phyloP scores from a whole-genome alignment of 64 coral and sea anemone species.

The Pachyseris speciosa region DNA sequence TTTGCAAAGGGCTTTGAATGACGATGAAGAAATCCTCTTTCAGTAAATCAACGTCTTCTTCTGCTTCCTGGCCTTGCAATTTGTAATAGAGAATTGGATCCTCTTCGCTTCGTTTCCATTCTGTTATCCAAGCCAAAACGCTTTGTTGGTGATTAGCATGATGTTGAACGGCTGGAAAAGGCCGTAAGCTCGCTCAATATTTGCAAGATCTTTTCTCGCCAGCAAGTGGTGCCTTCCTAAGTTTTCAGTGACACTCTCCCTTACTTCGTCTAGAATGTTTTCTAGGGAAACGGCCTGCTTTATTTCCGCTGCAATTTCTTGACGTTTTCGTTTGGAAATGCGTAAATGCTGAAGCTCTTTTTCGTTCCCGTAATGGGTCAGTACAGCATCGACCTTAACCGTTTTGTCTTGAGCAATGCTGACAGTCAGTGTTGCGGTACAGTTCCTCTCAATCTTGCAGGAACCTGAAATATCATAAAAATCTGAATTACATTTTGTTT shows the following conservation, averaged over 20 bases:
- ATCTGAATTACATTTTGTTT: not conserved
- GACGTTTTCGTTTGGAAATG: conserved; percentile 18
- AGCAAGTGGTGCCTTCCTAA: conserved; percentile 49
- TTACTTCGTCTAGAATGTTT: conserved; percentile 44
- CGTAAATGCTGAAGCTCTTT: conserved; percentile 41
- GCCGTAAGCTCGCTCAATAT: conserved; percentile 54
- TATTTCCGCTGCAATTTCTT: conserved; percentile 59
- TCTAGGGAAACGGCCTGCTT: conserved; percentile 34
- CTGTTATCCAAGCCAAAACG: conserved; percentile 48
- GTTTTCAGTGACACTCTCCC: conserved; percentile 19
- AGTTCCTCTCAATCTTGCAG: not conserved
- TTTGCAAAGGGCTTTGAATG: conserved; percentile 58
- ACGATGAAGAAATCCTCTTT: conserved; percentile 67
- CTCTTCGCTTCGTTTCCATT: conserved; percentile 43
- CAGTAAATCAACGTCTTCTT: not conserved
- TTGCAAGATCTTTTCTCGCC: conserved; percentile 42
- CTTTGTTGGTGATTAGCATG: conserved; percentile 65
- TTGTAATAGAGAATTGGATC: conserved; percentile 58
- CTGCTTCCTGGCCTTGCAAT: conserved; percentile 19
- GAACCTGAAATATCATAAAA: not conserved
- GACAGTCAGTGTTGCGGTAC: not conserved
- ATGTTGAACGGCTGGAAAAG: conserved; percentile 16
- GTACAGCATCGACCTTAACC: not conserved
- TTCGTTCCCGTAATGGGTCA: conserved; percentile 21
- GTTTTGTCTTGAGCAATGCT: not conserved